Conservation (phyloP, 1,140 invertebrate genomes). For the Pseudomyrmex dendroicus region DNA sequence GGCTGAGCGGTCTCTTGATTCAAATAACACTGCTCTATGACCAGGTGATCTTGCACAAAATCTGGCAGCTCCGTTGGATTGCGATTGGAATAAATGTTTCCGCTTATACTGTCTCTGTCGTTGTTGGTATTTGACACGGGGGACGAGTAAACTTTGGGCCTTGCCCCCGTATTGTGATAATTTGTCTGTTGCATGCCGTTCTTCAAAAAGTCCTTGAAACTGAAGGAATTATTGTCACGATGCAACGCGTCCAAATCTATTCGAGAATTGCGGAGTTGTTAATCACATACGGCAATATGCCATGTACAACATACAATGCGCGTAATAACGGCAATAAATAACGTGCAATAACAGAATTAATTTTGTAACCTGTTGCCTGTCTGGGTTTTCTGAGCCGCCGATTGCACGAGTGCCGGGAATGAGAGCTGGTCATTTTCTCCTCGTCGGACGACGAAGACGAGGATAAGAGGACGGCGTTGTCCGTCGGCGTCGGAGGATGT, state of each 20-base stretch:
- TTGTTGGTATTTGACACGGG: constrained; percentile 67
- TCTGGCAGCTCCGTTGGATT: constrained; percentile 86
- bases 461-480: background rate
- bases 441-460: constrained; percentile 65
- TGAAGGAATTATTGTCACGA: constrained; percentile 91
- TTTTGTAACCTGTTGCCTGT: too few species aligned
- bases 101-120: constrained; percentile 66
- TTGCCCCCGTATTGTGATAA: constrained; percentile 85
- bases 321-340: too few species aligned
- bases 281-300: background rate
- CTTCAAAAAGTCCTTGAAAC: constrained; percentile 92
- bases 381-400: background rate
- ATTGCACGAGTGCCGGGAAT: background rate
- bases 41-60: constrained; percentile 87
- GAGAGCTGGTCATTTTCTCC: background rate
- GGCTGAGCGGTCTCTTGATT: constrained; percentile 75
- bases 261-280: background rate
- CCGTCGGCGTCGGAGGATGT: background rate
- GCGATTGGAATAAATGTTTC: constrained; percentile 75
- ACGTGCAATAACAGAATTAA: too few species aligned
- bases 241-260: constrained; percentile 81
- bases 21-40: constrained; percentile 86
- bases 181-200: constrained; percentile 78
- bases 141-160: constrained; percentile 86
- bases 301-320: background rate